Evolutionary conservation across 2,113 vertebrate species (phyloP).

Genomic region (Lampris megalopsis): DNA sequence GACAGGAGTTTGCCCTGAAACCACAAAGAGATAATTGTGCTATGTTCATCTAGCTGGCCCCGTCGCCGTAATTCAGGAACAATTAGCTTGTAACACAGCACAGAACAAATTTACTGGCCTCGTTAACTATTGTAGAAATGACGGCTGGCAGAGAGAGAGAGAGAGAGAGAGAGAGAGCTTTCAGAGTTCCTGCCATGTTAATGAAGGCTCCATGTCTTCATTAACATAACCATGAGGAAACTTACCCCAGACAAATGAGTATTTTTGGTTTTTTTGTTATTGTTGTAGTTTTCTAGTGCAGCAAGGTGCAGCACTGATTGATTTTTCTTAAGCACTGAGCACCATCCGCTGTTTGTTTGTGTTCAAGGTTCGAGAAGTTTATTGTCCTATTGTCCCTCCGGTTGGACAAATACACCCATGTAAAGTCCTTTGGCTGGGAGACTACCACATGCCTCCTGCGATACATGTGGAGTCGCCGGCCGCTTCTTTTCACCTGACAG

Average conservation of each 20-base stretch:
- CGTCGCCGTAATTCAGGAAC: slow-evolving; percentile 73
- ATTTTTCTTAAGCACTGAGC: background rate
- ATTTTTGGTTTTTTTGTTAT: background rate
- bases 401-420: too few relatives aligned
- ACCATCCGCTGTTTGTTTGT: background rate
- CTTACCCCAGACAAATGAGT: slow-evolving; percentile 1
- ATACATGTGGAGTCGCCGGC: too few relatives aligned
- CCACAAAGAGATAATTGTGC: slow-evolving; percentile 69
- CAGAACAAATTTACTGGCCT: slow-evolving; percentile 60
- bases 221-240: slow-evolving; percentile 43
- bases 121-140: slow-evolving; percentile 66
- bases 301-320: background rate
- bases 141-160: slow-evolving; percentile 49
- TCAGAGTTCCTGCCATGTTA: slow-evolving; percentile 54
- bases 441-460: too few relatives aligned
- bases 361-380: too few relatives aligned
- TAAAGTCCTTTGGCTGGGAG: too few relatives aligned
- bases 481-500: too few relatives aligned
- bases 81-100: slow-evolving; percentile 69
- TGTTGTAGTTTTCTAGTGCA: background rate
- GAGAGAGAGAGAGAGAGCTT: slow-evolving; percentile 15
- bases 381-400: too few relatives aligned
- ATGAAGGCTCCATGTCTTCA: slow-evolving; percentile 26
- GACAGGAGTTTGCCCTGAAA: slow-evolving; percentile 92
- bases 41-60: slow-evolving; percentile 59